These are phyloP conservation scores for Chlorodrepanis virens DNA, from an alignment of 2,113 vertebrate genomes.

Conservation along the genomic window DNA sequence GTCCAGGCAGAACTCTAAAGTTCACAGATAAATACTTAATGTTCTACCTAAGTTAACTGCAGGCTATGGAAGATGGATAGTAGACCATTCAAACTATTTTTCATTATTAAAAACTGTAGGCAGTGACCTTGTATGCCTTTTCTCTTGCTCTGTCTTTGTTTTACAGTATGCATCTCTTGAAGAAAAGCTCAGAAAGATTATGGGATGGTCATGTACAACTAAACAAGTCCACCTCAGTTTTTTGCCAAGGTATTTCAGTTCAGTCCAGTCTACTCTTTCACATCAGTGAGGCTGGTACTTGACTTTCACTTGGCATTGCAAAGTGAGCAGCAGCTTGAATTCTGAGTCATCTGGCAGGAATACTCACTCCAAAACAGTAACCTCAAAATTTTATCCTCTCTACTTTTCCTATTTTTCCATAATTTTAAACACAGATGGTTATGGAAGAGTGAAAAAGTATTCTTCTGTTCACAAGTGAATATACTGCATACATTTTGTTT, in stretches of 20 bases:
- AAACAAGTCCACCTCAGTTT: neutral
- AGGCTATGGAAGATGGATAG: neutral
- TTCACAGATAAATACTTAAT: neutral
- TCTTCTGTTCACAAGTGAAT: neutral
- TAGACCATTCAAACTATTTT: neutral
- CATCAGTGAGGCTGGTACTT: neutral
- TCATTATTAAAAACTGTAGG: neutral
- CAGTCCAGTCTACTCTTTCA: neutral
- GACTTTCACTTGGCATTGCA: conserved; percentile 16
- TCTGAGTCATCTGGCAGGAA: neutral
- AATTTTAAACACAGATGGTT: neutral
- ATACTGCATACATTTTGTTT: neutral
- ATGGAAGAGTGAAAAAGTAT: neutral
- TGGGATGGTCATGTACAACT: neutral
- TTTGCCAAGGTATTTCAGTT: neutral
- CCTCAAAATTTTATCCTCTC: neutral
- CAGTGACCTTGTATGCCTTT: neutral
- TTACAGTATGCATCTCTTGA: neutral
- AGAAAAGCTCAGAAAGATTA: neutral
- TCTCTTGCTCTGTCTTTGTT: neutral
- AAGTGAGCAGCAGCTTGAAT: conserved; percentile 21
- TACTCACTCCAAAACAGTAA: neutral
- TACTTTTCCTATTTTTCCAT: neutral
- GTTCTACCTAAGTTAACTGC: neutral
- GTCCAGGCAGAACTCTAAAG: neutral